Conservation (phyloP, 2,888 invertebrate genomes). For the Aspidapion aeneum region DNA sequence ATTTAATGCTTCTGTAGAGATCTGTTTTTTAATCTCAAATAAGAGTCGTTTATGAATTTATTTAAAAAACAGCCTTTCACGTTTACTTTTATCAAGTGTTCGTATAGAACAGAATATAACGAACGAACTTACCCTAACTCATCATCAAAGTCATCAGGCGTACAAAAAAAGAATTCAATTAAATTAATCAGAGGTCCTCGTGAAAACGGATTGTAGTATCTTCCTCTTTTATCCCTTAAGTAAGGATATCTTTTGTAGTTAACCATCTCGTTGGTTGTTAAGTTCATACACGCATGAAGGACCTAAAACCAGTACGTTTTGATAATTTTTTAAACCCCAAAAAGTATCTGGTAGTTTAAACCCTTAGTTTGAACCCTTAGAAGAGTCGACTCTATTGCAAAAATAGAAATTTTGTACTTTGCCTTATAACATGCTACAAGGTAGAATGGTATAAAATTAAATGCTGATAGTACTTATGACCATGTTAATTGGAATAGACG, state of each 20-base stretch:
- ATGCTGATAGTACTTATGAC: too few species aligned
- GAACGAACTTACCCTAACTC: conserved; percentile 47
- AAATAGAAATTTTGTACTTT: background rate
- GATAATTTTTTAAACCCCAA: too few species aligned
- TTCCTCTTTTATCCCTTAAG: conserved; percentile 81
- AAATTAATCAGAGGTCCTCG: conserved; percentile 82
- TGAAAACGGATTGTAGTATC: conserved; percentile 90
- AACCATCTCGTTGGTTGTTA: conserved; percentile 94
- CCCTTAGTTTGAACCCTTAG: background rate
- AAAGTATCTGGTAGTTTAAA: background rate
- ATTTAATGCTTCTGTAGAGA: too few species aligned
- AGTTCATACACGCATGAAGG: conserved; percentile 87
- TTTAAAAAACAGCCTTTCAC: too few species aligned
- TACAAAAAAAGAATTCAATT: conserved; percentile 85
- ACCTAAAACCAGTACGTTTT: conserved; percentile 57
- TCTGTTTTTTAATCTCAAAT: too few species aligned
- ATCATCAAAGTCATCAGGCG: conserved; percentile 75
- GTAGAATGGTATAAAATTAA: too few species aligned
- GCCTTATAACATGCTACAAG: too few species aligned
- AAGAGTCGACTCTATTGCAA: background rate
- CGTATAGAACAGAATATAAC: too few species aligned
- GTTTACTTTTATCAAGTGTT: too few species aligned
- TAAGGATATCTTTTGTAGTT: conserved; percentile 91
- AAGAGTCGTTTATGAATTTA: too few species aligned
- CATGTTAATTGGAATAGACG: too few species aligned